Base-by-base conservation (phyloP, 2,113 vertebrate genomes). In the Oryzias woworae region DNA sequence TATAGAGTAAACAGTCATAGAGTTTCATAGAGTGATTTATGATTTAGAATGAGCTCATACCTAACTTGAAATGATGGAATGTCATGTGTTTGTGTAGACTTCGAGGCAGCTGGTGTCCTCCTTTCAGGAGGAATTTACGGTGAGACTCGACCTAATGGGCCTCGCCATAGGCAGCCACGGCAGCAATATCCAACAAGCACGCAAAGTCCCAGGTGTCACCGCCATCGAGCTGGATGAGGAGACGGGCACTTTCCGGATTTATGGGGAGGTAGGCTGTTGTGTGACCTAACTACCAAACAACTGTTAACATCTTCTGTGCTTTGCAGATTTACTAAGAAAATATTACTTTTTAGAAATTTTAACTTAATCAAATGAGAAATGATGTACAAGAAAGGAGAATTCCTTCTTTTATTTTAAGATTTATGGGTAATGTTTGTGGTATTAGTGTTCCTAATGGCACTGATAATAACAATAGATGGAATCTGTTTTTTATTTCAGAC, bases 131-230 rank as follows among this genome's bases (percentile, higher is more conserved):
- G 95, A 96, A 87, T 96, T 96, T 59, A 86, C 58, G 0, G 95
- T 96, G 20, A 90, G 94, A 42, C 86, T 92, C 2, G 95, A 96
- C 69, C 85, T 96, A 55, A 95, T 96, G 92, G 95, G 95, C 16
- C 84, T 96, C 59, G 95, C 95, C 52, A 96, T 96, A 3, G 95
- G 95, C 47, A 96, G 93, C 65, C 95, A 96, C 1, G 95, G 95
- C 57, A 94, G 80, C 87, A 96, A 96, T 88, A 96, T 96, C 78
- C 95, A 96, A 79, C 95, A 96, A 76, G 95, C 95, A 58, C 89
- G 95, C 4, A 96, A 95, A 72, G 93, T 96, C 36, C 78, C 89
- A 1, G 94, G 95, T 0, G 94, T 96, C 85, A 93, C 94, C 0
- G 95, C 95, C 69, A 96, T 96, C 1, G 95, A 96, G 59, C 74